Percentiles rank a stretch among this genome's conserved stretches.
phyloP scores from a whole-genome alignment of 2,113 vertebrate species.

The Triplophysa rosa region DNA sequence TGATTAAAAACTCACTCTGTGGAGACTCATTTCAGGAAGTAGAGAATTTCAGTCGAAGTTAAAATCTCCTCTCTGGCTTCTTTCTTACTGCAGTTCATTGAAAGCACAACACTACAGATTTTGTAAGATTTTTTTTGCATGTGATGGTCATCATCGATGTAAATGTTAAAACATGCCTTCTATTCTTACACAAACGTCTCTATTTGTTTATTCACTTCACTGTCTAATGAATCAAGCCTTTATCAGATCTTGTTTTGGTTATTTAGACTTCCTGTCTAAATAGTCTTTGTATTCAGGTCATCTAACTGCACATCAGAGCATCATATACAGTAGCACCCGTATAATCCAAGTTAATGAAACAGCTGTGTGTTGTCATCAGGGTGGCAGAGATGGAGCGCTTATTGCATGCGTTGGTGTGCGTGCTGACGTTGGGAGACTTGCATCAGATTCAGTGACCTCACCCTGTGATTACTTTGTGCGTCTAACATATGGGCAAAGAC shows the following conservation, averaged over 20 bases:
- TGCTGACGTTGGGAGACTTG: neutral
- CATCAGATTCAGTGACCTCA: constrained; percentile 23
- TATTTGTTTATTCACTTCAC: too few species aligned
- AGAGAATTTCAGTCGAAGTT: neutral
- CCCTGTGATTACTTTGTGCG: neutral
- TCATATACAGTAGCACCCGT: neutral
- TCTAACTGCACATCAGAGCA: neutral
- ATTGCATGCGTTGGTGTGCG: neutral
- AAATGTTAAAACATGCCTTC: too few species aligned
- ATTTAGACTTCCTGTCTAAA: neutral
- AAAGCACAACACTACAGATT: too few species aligned
- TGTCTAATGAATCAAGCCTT: neutral
- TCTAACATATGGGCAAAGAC: constrained; percentile 16
- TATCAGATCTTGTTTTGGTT: neutral
- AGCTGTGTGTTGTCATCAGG: neutral
- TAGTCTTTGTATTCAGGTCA: neutral
- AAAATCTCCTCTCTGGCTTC: too few species aligned
- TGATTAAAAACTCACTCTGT: constrained; percentile 27
- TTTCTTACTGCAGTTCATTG: too few species aligned
- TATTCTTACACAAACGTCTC: too few species aligned
- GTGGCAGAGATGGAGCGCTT: neutral
- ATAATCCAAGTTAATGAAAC: constrained; percentile 12
- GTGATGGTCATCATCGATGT: too few species aligned
- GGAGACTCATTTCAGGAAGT: neutral
- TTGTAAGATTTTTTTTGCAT: too few species aligned